Conservation (phyloP, 2,888 invertebrate genomes). For the Coremacera marginata region DNA sequence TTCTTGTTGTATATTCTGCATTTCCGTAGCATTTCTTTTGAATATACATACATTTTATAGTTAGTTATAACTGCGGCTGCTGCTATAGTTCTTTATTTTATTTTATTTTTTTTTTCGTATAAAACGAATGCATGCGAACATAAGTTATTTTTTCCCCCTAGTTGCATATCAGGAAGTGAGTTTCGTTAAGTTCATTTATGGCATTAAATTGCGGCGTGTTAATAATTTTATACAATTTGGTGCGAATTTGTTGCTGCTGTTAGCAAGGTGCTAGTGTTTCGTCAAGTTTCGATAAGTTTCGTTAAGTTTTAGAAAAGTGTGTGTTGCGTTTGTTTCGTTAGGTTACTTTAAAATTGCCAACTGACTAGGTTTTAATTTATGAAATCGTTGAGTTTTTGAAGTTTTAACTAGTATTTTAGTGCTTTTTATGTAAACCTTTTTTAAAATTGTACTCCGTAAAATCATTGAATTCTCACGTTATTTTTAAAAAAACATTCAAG, state of each 20-base stretch:
- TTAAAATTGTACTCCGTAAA: too few species aligned
- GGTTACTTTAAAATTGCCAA: too few species aligned
- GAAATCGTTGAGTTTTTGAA: not conserved
- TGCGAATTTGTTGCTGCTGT: not conserved
- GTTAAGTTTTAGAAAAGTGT: not conserved
- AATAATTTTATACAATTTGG: conserved; percentile 11
- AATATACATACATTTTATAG: not conserved
- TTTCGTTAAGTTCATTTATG: conserved; percentile 22
- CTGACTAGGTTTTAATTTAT: not conserved
- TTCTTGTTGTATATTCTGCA: not conserved
- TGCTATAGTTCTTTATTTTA: not conserved
- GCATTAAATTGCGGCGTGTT: conserved; percentile 19
- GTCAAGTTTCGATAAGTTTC: too few species aligned
- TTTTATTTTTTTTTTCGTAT: conserved; percentile 1
- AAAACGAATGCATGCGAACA: conserved; percentile 6
- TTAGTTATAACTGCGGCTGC: not conserved
- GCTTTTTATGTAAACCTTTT: not conserved
- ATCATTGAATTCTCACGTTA: not conserved
- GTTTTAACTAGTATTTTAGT: not conserved
- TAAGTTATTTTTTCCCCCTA: conserved; percentile 9
- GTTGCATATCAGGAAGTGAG: conserved; percentile 24
- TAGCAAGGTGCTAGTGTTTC: too few species aligned
- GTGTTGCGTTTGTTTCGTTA: not conserved
- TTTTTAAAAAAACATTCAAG: not conserved
- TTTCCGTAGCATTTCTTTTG: not conserved